A percentile compares a stretch with the other conserved stretches of the same genome.
These are phyloP conservation scores for Piaya cayana DNA, from an alignment of 2,113 vertebrate species.

Conservation along the genomic window DNA sequence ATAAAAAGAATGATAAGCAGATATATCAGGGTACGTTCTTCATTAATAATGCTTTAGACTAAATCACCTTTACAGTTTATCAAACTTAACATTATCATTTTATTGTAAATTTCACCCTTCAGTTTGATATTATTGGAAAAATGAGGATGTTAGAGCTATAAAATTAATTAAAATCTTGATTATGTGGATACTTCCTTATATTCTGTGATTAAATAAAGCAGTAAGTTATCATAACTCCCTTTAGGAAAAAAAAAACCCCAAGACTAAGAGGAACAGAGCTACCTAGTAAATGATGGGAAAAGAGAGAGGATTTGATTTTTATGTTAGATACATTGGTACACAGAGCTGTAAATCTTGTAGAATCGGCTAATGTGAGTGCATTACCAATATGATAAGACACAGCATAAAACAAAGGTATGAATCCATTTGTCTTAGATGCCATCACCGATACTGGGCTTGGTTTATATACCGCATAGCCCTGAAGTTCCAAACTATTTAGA, in stretches of 20 bases:
- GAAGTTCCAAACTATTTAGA: slow-evolving; percentile 42
- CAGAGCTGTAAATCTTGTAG: neutral
- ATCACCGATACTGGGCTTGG: neutral
- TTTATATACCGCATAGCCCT: neutral
- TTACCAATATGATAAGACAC: slow-evolving; percentile 20
- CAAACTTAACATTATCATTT: neutral
- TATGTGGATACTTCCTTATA: neutral
- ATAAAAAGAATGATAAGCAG: neutral
- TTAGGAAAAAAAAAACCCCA: neutral
- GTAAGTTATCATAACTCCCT: neutral
- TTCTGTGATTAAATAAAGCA: neutral
- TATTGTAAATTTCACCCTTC: neutral
- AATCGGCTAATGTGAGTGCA: slow-evolving; percentile 8
- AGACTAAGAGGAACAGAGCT: neutral
- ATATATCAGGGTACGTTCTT: neutral
- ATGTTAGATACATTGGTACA: neutral
- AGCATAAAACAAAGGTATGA: slow-evolving; percentile 9
- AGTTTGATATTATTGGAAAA: slow-evolving; percentile 37
- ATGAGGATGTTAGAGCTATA: neutral
- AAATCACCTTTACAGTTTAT: slow-evolving; percentile 6
- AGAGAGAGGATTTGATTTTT: slow-evolving; percentile 31
- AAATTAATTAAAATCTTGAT: slow-evolving; percentile 58
- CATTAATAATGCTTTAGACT: neutral
- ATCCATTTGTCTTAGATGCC: slow-evolving; percentile 32
- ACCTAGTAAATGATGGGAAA: neutral